Base-by-base conservation (phyloP, 2,888 invertebrate genomes). In the Ectemnius lituratus region DNA sequence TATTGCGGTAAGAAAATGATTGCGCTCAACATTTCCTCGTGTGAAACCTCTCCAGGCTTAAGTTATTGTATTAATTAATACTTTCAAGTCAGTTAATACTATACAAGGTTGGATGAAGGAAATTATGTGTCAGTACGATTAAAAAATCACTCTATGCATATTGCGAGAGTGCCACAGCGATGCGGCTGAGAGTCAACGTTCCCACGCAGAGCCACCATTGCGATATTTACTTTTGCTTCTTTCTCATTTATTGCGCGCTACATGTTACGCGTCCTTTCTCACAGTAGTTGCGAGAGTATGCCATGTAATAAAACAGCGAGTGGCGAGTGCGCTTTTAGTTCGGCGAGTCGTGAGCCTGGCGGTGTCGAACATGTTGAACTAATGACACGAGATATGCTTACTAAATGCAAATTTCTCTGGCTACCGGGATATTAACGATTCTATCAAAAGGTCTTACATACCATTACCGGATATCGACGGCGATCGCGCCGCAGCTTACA, bases 401-500 rank as follows among this genome's bases (percentile, higher is more conserved):
- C 23, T 47, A 18, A 66, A 47, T 66, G 66, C 47, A 58, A 66
- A 58, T 59, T 59, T 23, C 14, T n/a, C 28, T 16, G 46, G 20
- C 52, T 60, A 62, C 46, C 37, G 20, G 20, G 16, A 37, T 52
- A 69, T 66, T 59, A 77, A 70, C 67, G 60, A 57, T 76, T 66
- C 46, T 67, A 64, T 77, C 65, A 62, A 69, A 76, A 75, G 76
- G 71, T 76, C 74, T 69, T 69, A 66, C 68, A 20, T 76, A 67
- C 72, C 69, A 59, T 67, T 56, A 65, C 18, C 62, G 61, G 52
- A 52, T 52, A 52, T 52, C 52, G 16, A 52, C 14, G 16, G 52
- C n/a, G 16, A 58, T 49, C 61, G 61, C 37, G 59, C 64, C 61
- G 20, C 65, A 46, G 52, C 70, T 57, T 69, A 65, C 66, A 64